A percentile compares a stretch with the other conserved stretches of the same genome.
Conservation (phyloP, 2,888 invertebrate species). For the Caenorhabditis sulstoni region DNA sequence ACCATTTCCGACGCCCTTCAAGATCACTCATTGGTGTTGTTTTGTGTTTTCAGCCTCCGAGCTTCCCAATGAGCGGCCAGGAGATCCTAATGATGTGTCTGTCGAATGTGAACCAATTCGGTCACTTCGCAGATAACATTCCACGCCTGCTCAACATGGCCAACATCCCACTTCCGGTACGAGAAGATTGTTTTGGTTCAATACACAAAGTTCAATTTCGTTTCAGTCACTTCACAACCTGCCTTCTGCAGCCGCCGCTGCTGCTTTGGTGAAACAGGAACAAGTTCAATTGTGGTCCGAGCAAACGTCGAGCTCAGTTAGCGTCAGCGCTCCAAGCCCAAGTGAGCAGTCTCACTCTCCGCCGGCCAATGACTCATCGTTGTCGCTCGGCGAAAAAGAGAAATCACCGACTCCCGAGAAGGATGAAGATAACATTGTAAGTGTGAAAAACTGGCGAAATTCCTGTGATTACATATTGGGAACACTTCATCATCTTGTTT, state of each 20-base stretch:
- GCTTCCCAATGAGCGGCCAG: constrained; percentile 62
- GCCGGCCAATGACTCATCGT: constrained; percentile 34
- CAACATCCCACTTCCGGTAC: constrained; percentile 43
- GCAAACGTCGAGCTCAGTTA: constrained; percentile 58
- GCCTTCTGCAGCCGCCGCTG: constrained; percentile 5
- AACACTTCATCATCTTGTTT: constrained; percentile 19
- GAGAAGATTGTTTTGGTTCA: not conserved
- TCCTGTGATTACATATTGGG: not conserved
- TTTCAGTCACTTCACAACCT: constrained; percentile 34
- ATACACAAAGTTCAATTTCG: not conserved
- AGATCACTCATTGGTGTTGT: not conserved
- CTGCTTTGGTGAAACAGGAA: constrained; percentile 45
- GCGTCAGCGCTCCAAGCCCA: constrained; percentile 56
- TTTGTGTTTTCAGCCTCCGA: constrained; percentile 35
- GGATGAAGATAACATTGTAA: constrained; percentile 47
- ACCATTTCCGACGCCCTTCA: constrained; percentile 1
- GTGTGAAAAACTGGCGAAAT: not conserved
- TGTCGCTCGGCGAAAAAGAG: constrained; percentile 35
- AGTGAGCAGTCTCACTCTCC: constrained; percentile 60
- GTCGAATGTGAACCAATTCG: constrained; percentile 55
- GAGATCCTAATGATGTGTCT: constrained; percentile 70
- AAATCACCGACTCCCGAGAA: constrained; percentile 53
- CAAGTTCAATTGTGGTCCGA: constrained; percentile 63
- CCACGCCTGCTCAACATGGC: constrained; percentile 38
- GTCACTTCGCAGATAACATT: constrained; percentile 49